Evolutionary conservation across 2,113 vertebrate species (phyloP), one percentile per base, ranked within the genome.

Genomic region (Tragulus kanchil): DNA sequence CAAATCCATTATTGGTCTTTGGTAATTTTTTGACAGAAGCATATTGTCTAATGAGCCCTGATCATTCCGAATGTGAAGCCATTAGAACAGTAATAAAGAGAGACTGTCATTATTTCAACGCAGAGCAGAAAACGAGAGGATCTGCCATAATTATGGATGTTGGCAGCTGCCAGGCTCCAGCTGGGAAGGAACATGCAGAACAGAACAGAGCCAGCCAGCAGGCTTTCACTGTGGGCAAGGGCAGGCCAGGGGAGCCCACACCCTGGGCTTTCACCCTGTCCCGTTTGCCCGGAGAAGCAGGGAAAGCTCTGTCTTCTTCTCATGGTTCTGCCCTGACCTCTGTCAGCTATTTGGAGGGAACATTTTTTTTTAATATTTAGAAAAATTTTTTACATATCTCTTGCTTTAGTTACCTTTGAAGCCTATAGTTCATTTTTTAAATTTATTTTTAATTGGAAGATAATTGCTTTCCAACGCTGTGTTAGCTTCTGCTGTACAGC

Each of bases 61-160:
- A n/a, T n/a, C n/a, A 94, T 94, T 90, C 92, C n/a, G 93, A 89
- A 69, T 64, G 48, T 11, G 78, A 85, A 86, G 91, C 93, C 90
- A 84, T 96, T 90, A 96, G 85, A 93, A 59, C 3, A n/a, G 88
- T 52, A 75, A 89, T 97, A 78, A n/a, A 89, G 69, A 93, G 78
- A 95, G 88, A 85, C 90, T 83, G 69, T 94, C 95, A 81, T 97
- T 95, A 95, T 93, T 93, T 81, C 94, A 78, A 56, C 56, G 45
- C 71, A 83, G 90, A 96, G 93, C 90, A 96, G 95, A 96, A 96
- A 96, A 90, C 0, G 6, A 82, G 61, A 31, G 50, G 4, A 16
- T 89, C 61, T 94, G 62, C n/a, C 1, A 0, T 79, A 54, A 96
- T 93, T 90, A 73, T 3, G 88, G 87, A 48, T 8, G 0, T 54